Base-by-base conservation (phyloP, 2,888 invertebrate species). In the Plusia festucae region DNA sequence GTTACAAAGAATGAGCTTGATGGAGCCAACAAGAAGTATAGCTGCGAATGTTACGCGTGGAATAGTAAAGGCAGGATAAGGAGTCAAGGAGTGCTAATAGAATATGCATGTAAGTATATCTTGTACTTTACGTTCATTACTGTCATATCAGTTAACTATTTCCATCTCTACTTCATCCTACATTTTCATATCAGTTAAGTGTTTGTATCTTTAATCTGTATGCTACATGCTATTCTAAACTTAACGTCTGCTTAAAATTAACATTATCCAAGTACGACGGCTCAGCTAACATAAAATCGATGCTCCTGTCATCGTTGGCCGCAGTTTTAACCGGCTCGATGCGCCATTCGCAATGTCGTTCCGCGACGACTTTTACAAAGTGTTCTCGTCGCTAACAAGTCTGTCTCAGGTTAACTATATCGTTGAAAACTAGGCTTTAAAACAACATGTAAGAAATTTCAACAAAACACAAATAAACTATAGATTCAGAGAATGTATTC, bases 41-140 rank as follows among this genome's bases (percentile, higher is more conserved):
- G 97, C 73, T 99, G 99, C 91, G 97, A 98, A 83, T 99, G 99
- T 88, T 96, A 97, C 81, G 98, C 98, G 0, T 98, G 98, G 97
- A 97, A 97, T 58, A 97, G 97, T 65, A 96, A 97, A 60, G 97
- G 97, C 0, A 96, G 96, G 82, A 97, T 97, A 80, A 96, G 96
- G 82, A 98, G 98, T 89, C 97, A 97, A 83, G 96, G 97, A 0
- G 97, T 98, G 30, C 96, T 96, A 60, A 96, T 98, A 64, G 97
- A 97, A 89, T 96, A 97, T 84, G 98, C 98, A 82, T 98, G 98
- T 98, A 92, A 98, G 98, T 98, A 79, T 34, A 27, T 7, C 32
- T 44, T 40, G 34, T 2, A 24, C 34, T 0, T 20, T 2, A n/a
- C 18, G 1, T 22, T 55, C 11, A 40, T 40, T 11, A 18, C 27